phyloP scores from a whole-genome alignment of 1,140 invertebrate species.

The Delia radicum region DNA sequence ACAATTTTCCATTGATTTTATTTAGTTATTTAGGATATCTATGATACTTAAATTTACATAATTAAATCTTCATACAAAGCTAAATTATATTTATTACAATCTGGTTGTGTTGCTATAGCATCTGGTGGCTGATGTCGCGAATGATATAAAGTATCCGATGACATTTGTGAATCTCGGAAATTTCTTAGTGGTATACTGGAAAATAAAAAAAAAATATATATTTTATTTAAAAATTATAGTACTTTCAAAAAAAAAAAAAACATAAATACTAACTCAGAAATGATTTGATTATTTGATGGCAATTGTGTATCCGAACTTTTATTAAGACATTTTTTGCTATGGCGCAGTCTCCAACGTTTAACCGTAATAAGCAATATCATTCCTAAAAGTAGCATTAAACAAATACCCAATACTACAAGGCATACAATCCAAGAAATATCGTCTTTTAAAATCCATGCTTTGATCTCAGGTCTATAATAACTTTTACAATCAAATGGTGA shows the following conservation, averaged over 20 bases:
- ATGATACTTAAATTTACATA: too few species aligned
- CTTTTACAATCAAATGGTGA: slow-evolving; percentile 7
- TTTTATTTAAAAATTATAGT: background rate
- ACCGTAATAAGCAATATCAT: background rate
- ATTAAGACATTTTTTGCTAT: background rate
- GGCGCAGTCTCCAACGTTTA: background rate
- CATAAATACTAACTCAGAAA: background rate
- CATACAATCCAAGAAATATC: background rate
- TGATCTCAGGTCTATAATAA: background rate
- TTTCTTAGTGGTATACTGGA: background rate
- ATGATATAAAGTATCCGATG: background rate
- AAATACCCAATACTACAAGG: background rate
- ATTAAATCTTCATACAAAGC: background rate
- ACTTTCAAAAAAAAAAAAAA: background rate
- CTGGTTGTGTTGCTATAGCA: background rate
- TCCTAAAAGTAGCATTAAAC: background rate
- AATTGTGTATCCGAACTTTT: background rate
- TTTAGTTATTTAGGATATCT: too few species aligned
- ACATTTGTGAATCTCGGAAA: too few species aligned
- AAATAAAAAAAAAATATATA: background rate
- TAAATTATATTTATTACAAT: background rate
- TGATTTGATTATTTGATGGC: background rate
- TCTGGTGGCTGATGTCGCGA: background rate
- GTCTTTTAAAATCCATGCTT: background rate
- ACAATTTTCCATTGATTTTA: too few species aligned